A percentile compares a stretch with the other conserved stretches of the same genome.
Evolutionary conservation across 2,888 invertebrate genomes (phyloP).

Genomic region (Calameuta pallipes): DNA sequence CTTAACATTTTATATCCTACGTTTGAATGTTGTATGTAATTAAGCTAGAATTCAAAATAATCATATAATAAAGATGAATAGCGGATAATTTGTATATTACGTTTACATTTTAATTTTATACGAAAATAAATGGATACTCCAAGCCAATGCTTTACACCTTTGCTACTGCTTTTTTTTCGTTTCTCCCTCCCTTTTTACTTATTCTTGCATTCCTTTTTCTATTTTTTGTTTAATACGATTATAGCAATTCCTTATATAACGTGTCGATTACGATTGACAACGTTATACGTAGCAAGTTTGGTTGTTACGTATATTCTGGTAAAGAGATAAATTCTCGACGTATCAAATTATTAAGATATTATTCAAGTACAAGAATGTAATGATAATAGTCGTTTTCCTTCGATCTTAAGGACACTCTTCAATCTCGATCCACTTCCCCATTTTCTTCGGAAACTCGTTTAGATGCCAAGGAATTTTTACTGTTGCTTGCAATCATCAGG

Average conservation of each 20-base stretch:
- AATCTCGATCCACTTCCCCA: neutral
- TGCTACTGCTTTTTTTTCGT: neutral
- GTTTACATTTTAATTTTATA: conserved; percentile 59
- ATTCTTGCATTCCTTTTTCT: neutral
- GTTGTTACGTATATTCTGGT: neutral
- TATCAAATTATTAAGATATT: neutral
- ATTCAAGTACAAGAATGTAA: neutral
- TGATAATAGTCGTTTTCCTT: neutral
- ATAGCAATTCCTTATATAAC: neutral
- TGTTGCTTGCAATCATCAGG: conserved; percentile 81
- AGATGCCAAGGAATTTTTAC: conserved; percentile 62
- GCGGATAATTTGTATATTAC: conserved; percentile 62
- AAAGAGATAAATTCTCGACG: neutral
- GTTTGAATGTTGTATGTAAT: conserved; percentile 65
- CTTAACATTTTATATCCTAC: conserved; percentile 64
- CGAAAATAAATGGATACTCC: conserved; percentile 44
- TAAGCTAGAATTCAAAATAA: conserved; percentile 54
- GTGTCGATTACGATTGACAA: neutral
- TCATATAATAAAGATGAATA: conserved; percentile 51
- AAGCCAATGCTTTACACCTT: conserved; percentile 9
- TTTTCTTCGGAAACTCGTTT: neutral
- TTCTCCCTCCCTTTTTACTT: neutral
- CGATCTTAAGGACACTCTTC: neutral
- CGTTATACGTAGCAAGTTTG: neutral
- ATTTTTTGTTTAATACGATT: neutral